phyloP scores from a whole-genome alignment of 1,140 invertebrate genomes.

The Meloidogyne exigua region DNA sequence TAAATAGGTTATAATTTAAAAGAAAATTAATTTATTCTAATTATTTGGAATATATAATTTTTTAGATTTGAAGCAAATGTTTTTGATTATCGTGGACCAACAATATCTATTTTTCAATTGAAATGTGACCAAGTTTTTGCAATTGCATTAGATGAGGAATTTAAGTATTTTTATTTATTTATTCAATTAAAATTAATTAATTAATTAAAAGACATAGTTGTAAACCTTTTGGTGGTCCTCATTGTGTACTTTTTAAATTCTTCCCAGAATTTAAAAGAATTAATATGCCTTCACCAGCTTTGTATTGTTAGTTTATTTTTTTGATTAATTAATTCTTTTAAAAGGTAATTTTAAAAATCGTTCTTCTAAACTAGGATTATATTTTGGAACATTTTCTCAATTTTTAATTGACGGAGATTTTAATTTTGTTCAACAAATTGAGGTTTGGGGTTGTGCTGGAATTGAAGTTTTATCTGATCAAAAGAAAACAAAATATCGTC shows the following conservation, averaged over 20 bases:
- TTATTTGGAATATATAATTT: neutral
- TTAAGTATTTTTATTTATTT: slow-evolving; percentile 32
- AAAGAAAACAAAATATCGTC: slow-evolving; percentile 46
- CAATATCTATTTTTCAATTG: slow-evolving; percentile 40
- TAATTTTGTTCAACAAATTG: slow-evolving; percentile 25
- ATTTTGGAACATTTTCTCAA: slow-evolving; percentile 25
- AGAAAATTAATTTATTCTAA: neutral
- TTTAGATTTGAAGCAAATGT: slow-evolving; percentile 38
- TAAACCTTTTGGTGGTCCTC: slow-evolving; percentile 42
- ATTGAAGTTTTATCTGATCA: slow-evolving; percentile 46
- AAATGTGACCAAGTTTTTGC: slow-evolving; percentile 33
- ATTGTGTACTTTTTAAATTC: slow-evolving; percentile 36
- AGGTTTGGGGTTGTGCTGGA: slow-evolving; percentile 50
- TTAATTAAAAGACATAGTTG: slow-evolving; percentile 38
- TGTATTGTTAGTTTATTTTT: neutral
- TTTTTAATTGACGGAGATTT: slow-evolving; percentile 30
- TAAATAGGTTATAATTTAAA: neutral
- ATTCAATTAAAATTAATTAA: neutral
- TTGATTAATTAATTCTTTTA: neutral
- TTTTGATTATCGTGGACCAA: slow-evolving; percentile 37
- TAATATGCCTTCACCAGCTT: slow-evolving; percentile 23
- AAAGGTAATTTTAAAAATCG: slow-evolving; percentile 43
- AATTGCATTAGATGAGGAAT: slow-evolving; percentile 39
- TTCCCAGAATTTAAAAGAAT: slow-evolving; percentile 36
- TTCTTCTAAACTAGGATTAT: slow-evolving; percentile 31